Evolutionary conservation across 2,888 invertebrate genomes (phyloP), one percentile per base, ranked within the genome.

Genomic region (Psylliodes chrysocephalus): DNA sequence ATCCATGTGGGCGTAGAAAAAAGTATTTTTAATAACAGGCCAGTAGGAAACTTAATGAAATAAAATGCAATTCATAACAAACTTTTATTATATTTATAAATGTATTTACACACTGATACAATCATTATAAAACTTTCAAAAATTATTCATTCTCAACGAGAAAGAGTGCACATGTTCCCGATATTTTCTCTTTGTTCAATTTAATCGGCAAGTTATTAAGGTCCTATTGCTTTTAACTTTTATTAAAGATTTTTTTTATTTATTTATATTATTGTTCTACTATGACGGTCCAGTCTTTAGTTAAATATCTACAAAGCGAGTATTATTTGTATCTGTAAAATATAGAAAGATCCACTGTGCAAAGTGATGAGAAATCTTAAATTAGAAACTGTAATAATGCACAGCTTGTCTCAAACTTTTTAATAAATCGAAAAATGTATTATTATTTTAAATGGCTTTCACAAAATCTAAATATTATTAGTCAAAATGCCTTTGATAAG

Each of bases 31-130:
- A n/a, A n/a, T n/a, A n/a, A n/a, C n/a, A n/a, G n/a, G n/a, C n/a
- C n/a, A n/a, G n/a, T n/a, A n/a, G n/a, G n/a, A n/a, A n/a, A n/a
- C n/a, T n/a, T n/a, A 53, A 53, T 53, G 2, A 6, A 46, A 60
- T 60, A 15, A 6, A 46, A 60, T 60, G 33, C 59, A 22, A 18
- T 47, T 63, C 28, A 69, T 74, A 74, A 74, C 73, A 74, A 74
- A 72, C 67, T 72, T 65, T 74, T 72, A 71, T 68, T 71, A 44
- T 67, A 54, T 64, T 70, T 67, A 64, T 68, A 60, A 63, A 67
- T 62, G 52, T 70, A 72, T 70, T 68, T 68, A 72, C 72, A 73
- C 72, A 71, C 72, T 70, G 72, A 71, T 70, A 72, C 64, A 70
- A 68, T 65, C 64, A 61, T 67, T 70, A 68, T 60, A 70, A 70